Conservation (phyloP, 64 coral and sea anemone species). For the Porites australiensis region DNA sequence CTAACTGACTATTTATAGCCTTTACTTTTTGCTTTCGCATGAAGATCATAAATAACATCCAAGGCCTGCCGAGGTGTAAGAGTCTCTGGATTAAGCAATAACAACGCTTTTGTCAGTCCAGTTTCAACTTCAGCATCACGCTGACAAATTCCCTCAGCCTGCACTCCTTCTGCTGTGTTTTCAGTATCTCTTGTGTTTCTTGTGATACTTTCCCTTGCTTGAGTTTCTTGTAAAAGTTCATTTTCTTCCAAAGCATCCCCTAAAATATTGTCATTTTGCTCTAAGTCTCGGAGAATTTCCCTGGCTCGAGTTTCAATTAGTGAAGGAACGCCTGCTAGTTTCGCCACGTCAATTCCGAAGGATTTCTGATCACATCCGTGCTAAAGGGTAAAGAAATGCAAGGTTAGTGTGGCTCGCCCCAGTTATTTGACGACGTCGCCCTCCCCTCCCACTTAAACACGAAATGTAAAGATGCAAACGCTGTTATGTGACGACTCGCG, state of each 20-base stretch:
- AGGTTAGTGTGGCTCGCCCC: neutral
- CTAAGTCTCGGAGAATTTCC: conserved; percentile 55
- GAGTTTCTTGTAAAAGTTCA: neutral
- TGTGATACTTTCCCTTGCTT: too few species aligned
- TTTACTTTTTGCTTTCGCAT: neutral
- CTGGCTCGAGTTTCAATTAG: conserved; percentile 75
- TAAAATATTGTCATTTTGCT: conserved; percentile 40
- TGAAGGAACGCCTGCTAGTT: conserved; percentile 72
- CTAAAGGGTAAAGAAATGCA: conserved; percentile 22
- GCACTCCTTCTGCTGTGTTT: neutral
- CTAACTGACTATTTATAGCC: neutral
- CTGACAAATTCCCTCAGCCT: neutral
- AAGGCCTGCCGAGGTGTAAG: conserved; percentile 12
- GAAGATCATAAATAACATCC: conserved; percentile 31
- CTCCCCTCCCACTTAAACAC: too few species aligned
- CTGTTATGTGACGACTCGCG: too few species aligned
- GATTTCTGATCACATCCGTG: conserved; percentile 71
- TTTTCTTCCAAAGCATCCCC: neutral
- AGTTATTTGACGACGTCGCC: neutral
- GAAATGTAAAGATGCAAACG: too few species aligned
- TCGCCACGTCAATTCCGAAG: conserved; percentile 92
- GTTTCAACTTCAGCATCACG: neutral
- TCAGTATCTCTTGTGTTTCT: neutral
- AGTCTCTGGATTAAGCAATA: conserved; percentile 25
- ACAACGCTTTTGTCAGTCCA: conserved; percentile 24